Conservation (phyloP, 1,140 invertebrate genomes). For the Cherax quadricarinatus region DNA sequence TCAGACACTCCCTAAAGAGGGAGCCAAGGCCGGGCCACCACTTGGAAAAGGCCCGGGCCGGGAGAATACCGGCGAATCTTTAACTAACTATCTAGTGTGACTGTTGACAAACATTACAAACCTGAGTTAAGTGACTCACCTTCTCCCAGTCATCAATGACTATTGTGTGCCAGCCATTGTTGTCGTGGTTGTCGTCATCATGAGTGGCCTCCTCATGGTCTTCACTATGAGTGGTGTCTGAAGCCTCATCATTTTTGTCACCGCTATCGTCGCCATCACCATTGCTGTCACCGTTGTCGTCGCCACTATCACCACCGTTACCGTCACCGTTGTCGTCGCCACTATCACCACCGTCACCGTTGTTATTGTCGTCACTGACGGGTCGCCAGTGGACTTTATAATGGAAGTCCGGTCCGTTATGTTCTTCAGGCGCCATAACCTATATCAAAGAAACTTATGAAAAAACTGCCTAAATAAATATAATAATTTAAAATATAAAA, state of each 20-base stretch:
- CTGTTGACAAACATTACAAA: background rate
- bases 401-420: slow-evolving; percentile 62
- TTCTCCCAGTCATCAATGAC: slow-evolving; percentile 50
- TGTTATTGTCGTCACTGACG: background rate
- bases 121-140: background rate
- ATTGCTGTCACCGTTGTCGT: background rate
- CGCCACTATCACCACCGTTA: background rate
- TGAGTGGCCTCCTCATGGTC: background rate
- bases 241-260: background rate
- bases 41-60: too few relatives aligned
- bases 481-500: too few relatives aligned
- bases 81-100: too few relatives aligned
- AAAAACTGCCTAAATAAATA: too few relatives aligned
- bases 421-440: slow-evolving; percentile 40
- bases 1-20: too few relatives aligned
- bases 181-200: background rate
- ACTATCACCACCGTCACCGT: background rate
- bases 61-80: too few relatives aligned
- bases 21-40: too few relatives aligned
- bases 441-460: background rate
- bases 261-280: background rate
- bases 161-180: slow-evolving; percentile 37
- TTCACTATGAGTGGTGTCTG: background rate
- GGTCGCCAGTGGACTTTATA: slow-evolving; percentile 49
- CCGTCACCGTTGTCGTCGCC: background rate